Conservation (phyloP, 2,888 invertebrate species). For the Acrocyrtus sp. region DNA sequence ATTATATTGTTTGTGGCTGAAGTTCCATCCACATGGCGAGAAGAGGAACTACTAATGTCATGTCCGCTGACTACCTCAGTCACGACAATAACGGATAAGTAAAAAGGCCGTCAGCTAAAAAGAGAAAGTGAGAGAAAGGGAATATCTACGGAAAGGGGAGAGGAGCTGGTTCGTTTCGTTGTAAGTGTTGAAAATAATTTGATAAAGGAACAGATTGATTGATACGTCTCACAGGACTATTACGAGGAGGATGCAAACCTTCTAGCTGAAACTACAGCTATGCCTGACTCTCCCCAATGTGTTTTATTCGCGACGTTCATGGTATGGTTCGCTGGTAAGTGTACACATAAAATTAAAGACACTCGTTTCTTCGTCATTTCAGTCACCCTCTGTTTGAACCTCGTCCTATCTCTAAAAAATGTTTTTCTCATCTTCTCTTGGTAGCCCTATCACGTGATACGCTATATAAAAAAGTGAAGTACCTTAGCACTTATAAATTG, state of each 20-base stretch:
- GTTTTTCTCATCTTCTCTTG: too few relatives aligned
- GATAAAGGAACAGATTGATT: slow-evolving; percentile 56
- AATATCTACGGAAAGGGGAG: slow-evolving; percentile 26
- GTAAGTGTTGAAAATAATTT: slow-evolving; percentile 56
- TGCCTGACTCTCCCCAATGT: slow-evolving; percentile 89
- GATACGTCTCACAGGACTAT: slow-evolving; percentile 61
- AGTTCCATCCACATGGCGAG: not conserved
- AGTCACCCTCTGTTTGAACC: slow-evolving; percentile 70
- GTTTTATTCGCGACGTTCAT: slow-evolving; percentile 91
- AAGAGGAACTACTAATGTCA: not conserved
- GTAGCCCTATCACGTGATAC: too few relatives aligned
- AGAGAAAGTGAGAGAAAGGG: slow-evolving; percentile 15
- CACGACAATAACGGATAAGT: slow-evolving; percentile 47
- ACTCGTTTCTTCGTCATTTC: too few relatives aligned
- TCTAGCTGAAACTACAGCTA: slow-evolving; percentile 71
- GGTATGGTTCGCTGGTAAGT: slow-evolving; percentile 83
- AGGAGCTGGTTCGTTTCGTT: too few relatives aligned
- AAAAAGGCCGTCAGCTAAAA: slow-evolving; percentile 42
- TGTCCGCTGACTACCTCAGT: slow-evolving; percentile 19
- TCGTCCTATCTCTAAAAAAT: too few relatives aligned
- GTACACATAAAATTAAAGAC: too few relatives aligned
- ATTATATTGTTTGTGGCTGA: too few relatives aligned
- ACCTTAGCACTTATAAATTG: too few relatives aligned
- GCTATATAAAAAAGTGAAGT: too few relatives aligned
- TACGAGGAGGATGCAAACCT: slow-evolving; percentile 63